Evolutionary conservation across 1,140 invertebrate genomes (phyloP).

Genomic region (Drosophila trapezifrons): DNA sequence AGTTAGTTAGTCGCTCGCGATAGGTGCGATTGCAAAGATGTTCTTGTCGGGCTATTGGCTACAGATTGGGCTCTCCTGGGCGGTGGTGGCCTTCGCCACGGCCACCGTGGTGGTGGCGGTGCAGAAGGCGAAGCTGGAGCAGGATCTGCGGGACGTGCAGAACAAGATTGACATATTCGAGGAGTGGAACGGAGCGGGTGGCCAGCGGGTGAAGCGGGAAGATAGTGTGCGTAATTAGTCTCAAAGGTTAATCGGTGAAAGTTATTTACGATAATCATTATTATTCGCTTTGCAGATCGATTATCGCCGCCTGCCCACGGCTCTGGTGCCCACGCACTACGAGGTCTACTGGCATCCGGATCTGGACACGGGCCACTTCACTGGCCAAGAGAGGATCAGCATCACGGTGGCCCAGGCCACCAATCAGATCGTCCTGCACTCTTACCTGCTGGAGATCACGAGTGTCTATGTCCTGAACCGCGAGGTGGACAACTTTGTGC

Average conservation of each 20-base stretch:
- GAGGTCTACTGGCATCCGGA: slow-evolving; percentile 91
- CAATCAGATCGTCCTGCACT: slow-evolving; percentile 89
- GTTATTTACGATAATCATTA: neutral
- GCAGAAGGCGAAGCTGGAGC: slow-evolving; percentile 49
- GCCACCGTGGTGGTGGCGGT: slow-evolving; percentile 83
- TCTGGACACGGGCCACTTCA: slow-evolving; percentile 88
- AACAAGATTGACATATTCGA: slow-evolving; percentile 59
- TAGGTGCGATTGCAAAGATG: slow-evolving; percentile 58
- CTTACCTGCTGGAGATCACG: slow-evolving; percentile 84
- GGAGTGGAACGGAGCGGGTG: neutral
- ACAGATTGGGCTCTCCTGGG: slow-evolving; percentile 49
- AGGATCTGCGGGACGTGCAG: slow-evolving; percentile 56
- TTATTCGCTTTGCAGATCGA: slow-evolving; percentile 52
- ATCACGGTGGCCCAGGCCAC: slow-evolving; percentile 86
- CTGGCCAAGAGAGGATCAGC: slow-evolving; percentile 89
- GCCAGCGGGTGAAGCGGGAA: slow-evolving; percentile 11
- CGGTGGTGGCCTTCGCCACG: slow-evolving; percentile 75
- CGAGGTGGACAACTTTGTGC: slow-evolving; percentile 38
- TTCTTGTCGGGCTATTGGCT: slow-evolving; percentile 31
- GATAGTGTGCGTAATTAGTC: slow-evolving; percentile 28
- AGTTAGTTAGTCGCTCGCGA: slow-evolving; percentile 51
- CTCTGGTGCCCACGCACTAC: slow-evolving; percentile 90
- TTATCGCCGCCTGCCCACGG: slow-evolving; percentile 88
- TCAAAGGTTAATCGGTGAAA: neutral
- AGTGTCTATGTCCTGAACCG: slow-evolving; percentile 53